These are phyloP conservation scores for Aphelinus certus DNA, from an alignment of 1,140 invertebrate species.

Conservation along the genomic window DNA sequence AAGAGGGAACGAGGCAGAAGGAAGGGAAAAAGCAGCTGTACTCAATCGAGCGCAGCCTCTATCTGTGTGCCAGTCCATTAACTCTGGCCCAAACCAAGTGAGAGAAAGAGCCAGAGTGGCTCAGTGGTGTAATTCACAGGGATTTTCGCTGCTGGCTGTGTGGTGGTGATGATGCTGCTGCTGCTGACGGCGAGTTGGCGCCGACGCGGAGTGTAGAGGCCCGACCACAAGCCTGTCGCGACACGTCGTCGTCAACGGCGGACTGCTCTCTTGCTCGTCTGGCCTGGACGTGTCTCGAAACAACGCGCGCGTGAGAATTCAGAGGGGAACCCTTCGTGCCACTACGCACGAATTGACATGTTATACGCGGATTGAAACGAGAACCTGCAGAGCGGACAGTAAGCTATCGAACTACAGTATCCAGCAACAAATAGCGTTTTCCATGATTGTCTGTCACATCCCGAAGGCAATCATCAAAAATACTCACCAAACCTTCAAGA, in stretches of 20 bases:
- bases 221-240: neutral
- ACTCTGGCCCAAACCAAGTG: neutral
- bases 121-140: neutral
- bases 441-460: neutral
- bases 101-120: too few species aligned
- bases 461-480: too few species aligned
- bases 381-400: neutral
- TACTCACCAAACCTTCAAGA: too few species aligned
- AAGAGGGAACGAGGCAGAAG: neutral
- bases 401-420: neutral
- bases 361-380: neutral
- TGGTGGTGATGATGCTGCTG: neutral
- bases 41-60: neutral
- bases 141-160: neutral
- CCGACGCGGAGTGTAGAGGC: neutral
- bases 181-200: neutral
- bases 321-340: neutral
- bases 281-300: constrained; percentile 9
- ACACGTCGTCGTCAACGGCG: neutral
- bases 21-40: neutral
- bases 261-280: constrained; percentile 5
- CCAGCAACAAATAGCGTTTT: neutral
- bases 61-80: constrained; percentile 8
- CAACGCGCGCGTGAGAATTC: too few species aligned
- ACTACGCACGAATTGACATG: neutral